Percentiles rank a stretch among this genome's conserved stretches.
These are phyloP conservation scores for Sussaba pulchella DNA, from an alignment of 2,888 invertebrate genomes.

Conservation along the genomic window DNA sequence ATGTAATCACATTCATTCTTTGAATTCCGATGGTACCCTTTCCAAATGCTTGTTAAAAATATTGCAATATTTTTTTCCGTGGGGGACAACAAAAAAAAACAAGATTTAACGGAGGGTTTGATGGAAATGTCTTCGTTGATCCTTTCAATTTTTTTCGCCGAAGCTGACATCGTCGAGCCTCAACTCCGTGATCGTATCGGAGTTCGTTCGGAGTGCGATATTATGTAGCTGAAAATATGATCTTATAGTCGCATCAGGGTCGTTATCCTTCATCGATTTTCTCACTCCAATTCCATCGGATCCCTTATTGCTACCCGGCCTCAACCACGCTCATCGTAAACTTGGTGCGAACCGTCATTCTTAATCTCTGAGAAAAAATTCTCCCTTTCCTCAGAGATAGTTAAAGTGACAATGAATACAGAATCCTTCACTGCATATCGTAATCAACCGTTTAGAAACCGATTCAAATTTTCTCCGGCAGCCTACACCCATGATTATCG, in stretches of 20 bases:
- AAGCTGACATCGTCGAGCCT: constrained; percentile 6
- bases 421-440: not conserved
- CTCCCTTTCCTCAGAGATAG: not conserved
- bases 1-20: not conserved
- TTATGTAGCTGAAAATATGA: not conserved
- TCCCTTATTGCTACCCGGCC: not conserved
- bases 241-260: not conserved
- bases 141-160: not conserved
- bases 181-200: not conserved
- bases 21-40: not conserved
- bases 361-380: not conserved
- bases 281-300: not conserved
- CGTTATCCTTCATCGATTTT: not conserved
- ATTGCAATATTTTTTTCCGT: not conserved
- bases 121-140: not conserved
- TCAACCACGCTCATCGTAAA: not conserved
- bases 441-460: not conserved
- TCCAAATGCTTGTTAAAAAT: not conserved
- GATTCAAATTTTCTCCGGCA: constrained; percentile 19
- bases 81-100: not conserved
- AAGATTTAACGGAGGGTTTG: not conserved
- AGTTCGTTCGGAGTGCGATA: constrained; percentile 4
- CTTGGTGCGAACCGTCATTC: not conserved
- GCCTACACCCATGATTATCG: constrained; percentile 1
- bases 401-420: not conserved